These are phyloP conservation scores for Oligia strigilis DNA, from an alignment of 2,888 invertebrate species.

Conservation along the genomic window DNA sequence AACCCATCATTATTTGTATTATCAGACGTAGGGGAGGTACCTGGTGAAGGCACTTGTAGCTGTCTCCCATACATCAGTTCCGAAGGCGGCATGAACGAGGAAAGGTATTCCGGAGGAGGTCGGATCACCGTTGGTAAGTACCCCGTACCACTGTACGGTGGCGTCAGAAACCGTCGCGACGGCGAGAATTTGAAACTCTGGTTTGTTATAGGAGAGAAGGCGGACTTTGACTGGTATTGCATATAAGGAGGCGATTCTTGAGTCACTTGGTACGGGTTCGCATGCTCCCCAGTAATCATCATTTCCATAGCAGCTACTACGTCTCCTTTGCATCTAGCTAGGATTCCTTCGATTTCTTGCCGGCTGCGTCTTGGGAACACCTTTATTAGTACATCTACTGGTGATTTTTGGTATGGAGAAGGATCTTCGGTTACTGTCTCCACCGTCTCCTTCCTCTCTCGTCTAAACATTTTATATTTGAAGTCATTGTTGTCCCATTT, in stretches of 20 bases:
- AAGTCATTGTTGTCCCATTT: slow-evolving; percentile 85
- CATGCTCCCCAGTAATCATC: slow-evolving; percentile 92
- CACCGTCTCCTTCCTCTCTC: slow-evolving; percentile 76
- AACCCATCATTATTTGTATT: slow-evolving; percentile 89
- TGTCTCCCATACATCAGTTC: slow-evolving; percentile 88
- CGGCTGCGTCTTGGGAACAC: slow-evolving; percentile 97
- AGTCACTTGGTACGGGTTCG: slow-evolving; percentile 81
- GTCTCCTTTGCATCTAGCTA: slow-evolving; percentile 96
- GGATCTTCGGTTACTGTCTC: slow-evolving; percentile 73
- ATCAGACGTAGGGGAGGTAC: slow-evolving; percentile 88
- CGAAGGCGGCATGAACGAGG: slow-evolving; percentile 86
- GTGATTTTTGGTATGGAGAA: slow-evolving; percentile 92
- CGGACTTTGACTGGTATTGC: slow-evolving; percentile 92
- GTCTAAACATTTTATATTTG: slow-evolving; percentile 86
- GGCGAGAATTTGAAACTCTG: slow-evolving; percentile 92
- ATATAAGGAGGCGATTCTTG: slow-evolving; percentile 87
- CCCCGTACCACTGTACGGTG: slow-evolving; percentile 95
- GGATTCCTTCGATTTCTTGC: slow-evolving; percentile 95
- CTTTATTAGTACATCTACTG: slow-evolving; percentile 96
- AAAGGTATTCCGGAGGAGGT: slow-evolving; percentile 88
- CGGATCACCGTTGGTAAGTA: slow-evolving; percentile 95
- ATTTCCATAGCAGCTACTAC: slow-evolving; percentile 98
- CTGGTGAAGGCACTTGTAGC: slow-evolving; percentile 86
- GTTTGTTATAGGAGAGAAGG: slow-evolving; percentile 94
- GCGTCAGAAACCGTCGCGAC: slow-evolving; percentile 94